phyloP scores from a whole-genome alignment of 92 coral and sea anemone species.

The Porites lobata region DNA sequence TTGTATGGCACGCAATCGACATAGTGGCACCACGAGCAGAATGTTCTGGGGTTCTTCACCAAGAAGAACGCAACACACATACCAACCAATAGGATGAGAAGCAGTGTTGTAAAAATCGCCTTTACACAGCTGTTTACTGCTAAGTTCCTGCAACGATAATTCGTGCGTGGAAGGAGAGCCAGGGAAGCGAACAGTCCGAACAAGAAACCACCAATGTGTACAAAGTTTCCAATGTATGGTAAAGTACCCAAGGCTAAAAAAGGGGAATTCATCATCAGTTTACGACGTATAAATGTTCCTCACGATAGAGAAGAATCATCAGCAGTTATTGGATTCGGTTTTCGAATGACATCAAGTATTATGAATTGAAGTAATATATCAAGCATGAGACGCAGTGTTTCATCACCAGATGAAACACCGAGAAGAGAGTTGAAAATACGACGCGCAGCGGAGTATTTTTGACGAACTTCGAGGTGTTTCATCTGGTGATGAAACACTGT shows the following conservation, averaged over 20 bases:
- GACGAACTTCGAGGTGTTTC: no score
- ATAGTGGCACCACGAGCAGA: constrained; percentile 73
- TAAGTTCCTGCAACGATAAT: constrained; percentile 47
- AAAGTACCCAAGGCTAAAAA: constrained; percentile 80
- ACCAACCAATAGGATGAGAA: constrained; percentile 29
- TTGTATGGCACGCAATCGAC: constrained; percentile 85
- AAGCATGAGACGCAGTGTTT: not conserved
- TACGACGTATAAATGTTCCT: not conserved
- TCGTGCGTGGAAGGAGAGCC: constrained; percentile 50
- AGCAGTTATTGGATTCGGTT: no score
- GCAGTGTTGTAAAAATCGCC: constrained; percentile 33
- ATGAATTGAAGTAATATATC: not conserved
- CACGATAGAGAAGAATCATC: not conserved
- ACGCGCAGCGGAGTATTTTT: no score
- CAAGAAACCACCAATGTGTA: constrained; percentile 87
- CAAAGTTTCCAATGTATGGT: constrained; percentile 92
- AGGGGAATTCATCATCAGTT: not conserved
- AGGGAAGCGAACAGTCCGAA: constrained; percentile 79
- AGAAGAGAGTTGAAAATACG: no score
- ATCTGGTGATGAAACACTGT: no score
- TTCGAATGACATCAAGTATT: no score
- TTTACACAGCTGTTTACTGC: constrained; percentile 10
- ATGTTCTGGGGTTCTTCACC: constrained; percentile 36
- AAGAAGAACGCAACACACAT: constrained; percentile 54
- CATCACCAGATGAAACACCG: no score